Conservation (phyloP, 2,888 invertebrate species). For the Trilocha varians region DNA sequence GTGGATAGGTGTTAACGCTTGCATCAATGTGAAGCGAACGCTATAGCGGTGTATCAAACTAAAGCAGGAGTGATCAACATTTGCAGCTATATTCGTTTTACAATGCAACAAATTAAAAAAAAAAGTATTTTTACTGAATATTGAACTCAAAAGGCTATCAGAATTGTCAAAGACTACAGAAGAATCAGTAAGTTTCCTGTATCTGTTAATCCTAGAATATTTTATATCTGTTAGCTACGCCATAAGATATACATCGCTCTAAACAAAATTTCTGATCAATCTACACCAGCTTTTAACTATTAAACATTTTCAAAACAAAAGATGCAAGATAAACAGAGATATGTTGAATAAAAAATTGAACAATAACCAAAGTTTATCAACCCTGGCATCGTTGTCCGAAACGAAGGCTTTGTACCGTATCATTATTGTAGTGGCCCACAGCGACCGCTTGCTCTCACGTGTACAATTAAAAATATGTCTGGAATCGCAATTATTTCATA, state of each 20-base stretch:
- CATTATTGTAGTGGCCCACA: constrained; percentile 49
- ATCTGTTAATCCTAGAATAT: no score
- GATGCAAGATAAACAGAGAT: no score
- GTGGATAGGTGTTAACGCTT: constrained; percentile 29
- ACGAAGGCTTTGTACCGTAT: constrained; percentile 50
- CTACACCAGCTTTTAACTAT: no score
- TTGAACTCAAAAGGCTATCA: no score
- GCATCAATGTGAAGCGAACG: constrained; percentile 32
- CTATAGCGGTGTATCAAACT: constrained; percentile 46
- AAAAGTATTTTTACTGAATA: no score
- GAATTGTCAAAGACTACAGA: no score
- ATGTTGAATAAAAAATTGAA: background rate
- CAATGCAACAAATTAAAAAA: constrained; percentile 1
- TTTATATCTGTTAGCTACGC: no score
- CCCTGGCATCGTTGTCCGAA: constrained; percentile 41
- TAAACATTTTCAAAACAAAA: no score
- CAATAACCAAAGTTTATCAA: constrained; percentile 27
- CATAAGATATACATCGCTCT: no score
- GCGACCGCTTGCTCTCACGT: constrained; percentile 16
- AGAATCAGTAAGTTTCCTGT: no score
- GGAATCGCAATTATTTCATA: background rate
- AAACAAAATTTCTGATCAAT: no score
- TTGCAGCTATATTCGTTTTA: no score
- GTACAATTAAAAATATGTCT: background rate
- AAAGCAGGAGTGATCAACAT: constrained; percentile 33